These are phyloP conservation scores for Castor canadensis DNA, from an alignment of 2,113 vertebrate genomes.

Conservation along the genomic window DNA sequence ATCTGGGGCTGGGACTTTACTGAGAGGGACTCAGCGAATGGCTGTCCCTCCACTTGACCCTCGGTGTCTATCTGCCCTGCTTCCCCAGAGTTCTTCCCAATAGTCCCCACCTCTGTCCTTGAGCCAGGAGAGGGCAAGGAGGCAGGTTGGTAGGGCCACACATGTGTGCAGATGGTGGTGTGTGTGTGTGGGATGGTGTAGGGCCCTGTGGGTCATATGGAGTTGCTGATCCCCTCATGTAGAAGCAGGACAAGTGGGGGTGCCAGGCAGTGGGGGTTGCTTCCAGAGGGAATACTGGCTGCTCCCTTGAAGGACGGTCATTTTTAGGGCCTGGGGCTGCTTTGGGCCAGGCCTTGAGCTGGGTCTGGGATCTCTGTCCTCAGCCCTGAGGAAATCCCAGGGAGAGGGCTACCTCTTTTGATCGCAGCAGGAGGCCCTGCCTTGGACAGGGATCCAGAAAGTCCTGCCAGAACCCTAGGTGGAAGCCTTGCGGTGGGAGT, in stretches of 20 bases:
- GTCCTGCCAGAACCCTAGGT: neutral
- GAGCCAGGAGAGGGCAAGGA: neutral
- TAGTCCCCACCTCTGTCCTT: too few species aligned
- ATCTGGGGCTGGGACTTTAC: neutral
- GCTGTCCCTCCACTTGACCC: neutral
- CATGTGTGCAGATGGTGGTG: neutral
- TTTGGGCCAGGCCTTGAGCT: neutral
- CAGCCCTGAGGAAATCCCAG: neutral
- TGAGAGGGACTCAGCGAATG: neutral
- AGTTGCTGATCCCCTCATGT: neutral
- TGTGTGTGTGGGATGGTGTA: too few species aligned
- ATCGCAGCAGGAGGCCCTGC: neutral
- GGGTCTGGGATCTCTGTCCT: neutral
- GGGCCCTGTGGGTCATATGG: too few species aligned
- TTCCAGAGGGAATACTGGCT: neutral
- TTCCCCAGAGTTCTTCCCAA: neutral
- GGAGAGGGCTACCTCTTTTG: neutral
- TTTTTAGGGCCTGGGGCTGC: neutral
- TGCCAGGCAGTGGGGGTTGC: neutral
- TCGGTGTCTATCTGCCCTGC: neutral
- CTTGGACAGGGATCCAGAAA: conserved; percentile 11
- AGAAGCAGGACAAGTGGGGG: neutral
- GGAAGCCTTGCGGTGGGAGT: neutral
- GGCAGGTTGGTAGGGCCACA: neutral
- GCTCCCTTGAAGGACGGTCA: neutral